Percentiles rank a stretch among this genome's conserved stretches.
Evolutionary conservation across 2,888 invertebrate species (phyloP).

Genomic region (Luperina testacea): DNA sequence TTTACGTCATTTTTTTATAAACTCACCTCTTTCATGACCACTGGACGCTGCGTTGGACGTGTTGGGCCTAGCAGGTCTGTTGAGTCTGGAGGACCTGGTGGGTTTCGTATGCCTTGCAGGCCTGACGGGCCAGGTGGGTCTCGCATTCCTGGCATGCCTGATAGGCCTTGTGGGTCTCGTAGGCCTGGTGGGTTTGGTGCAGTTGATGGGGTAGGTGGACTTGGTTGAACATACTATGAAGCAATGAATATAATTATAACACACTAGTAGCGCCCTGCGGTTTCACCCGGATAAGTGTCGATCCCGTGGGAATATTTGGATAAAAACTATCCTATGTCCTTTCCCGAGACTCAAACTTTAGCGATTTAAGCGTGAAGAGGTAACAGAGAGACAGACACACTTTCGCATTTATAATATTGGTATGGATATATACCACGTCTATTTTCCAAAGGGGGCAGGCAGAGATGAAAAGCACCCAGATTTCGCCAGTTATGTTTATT

Average conservation of each 20-base stretch:
- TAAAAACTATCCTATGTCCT: too few relatives aligned
- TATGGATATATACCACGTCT: too few relatives aligned
- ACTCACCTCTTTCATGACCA: not conserved
- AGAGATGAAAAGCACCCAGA: not conserved
- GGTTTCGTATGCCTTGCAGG: not conserved
- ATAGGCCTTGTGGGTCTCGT: not conserved
- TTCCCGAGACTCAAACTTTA: too few relatives aligned
- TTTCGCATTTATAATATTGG: too few relatives aligned
- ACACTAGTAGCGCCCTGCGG: not conserved
- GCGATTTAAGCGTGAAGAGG: too few relatives aligned
- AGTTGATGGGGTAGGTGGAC: slow-evolving; percentile 7
- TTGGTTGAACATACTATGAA: slow-evolving; percentile 10
- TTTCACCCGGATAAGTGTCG: too few relatives aligned
- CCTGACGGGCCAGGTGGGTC: not conserved
- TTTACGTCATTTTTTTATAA: not conserved
- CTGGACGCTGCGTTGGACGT: not conserved
- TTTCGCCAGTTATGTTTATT: not conserved
- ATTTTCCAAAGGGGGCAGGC: not conserved
- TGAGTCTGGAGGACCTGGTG: not conserved
- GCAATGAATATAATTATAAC: not conserved
- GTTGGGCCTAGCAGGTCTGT: not conserved
- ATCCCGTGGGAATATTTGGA: too few relatives aligned
- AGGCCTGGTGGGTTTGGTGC: not conserved
- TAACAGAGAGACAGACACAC: too few relatives aligned
- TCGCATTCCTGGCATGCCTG: too few relatives aligned